Conservation (phyloP, 92 coral and sea anemone genomes). For the Parazoanthus swiftii region DNA sequence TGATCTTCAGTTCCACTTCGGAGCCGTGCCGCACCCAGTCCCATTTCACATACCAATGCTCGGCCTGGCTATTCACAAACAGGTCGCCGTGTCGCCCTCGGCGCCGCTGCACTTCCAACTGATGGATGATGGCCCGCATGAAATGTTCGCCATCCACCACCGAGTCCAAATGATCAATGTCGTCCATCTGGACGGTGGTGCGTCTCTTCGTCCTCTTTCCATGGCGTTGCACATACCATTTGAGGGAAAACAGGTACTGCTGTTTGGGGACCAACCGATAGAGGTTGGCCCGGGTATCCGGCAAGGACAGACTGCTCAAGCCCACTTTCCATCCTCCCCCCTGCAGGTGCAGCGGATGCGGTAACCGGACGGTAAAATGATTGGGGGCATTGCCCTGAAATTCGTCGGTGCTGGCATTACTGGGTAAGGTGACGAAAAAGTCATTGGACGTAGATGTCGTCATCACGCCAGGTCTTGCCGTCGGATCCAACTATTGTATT, state of each 20-base stretch:
- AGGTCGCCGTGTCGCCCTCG: slow-evolving; percentile 37
- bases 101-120: slow-evolving; percentile 31
- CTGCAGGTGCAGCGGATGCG: background rate
- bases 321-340: slow-evolving; percentile 9
- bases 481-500: slow-evolving; percentile 40
- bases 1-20: slow-evolving; percentile 43
- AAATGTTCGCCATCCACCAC: slow-evolving; percentile 28
- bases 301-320: slow-evolving; percentile 44
- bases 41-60: slow-evolving; percentile 49
- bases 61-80: slow-evolving; percentile 18
- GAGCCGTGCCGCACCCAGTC: slow-evolving; percentile 52
- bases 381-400: background rate
- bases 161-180: slow-evolving; percentile 28
- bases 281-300: slow-evolving; percentile 44
- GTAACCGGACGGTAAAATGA: background rate
- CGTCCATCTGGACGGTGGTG: slow-evolving; percentile 32
- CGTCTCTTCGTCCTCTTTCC: background rate
- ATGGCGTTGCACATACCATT: slow-evolving; percentile 22
- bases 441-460: background rate
- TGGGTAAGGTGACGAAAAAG: background rate
- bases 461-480: slow-evolving; percentile 42
- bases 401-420: background rate
- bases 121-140: slow-evolving; percentile 49
- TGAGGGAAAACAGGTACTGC: slow-evolving; percentile 33
- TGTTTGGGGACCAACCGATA: slow-evolving; percentile 36